phyloP scores from a whole-genome alignment of 1,140 invertebrate genomes.

The Drosophila guanche region DNA sequence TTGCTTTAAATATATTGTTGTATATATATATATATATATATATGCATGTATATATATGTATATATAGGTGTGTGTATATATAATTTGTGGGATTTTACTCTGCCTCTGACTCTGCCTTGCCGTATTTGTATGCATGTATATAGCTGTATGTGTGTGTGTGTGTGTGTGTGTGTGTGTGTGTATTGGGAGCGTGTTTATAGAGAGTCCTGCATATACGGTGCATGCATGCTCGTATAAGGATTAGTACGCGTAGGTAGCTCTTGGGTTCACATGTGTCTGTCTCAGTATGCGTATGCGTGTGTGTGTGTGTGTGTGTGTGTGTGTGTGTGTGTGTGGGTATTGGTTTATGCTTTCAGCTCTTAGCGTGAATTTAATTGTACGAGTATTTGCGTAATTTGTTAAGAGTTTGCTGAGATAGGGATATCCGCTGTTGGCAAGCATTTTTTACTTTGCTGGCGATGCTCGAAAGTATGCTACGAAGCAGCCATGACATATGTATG shows the following conservation, averaged over 20 bases:
- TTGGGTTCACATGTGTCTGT: constrained; percentile 69
- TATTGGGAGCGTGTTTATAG: constrained; percentile 18
- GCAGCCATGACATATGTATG: constrained; percentile 34
- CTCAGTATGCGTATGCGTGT: constrained; percentile 29
- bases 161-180: constrained; percentile 18
- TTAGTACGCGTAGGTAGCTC: constrained; percentile 81
- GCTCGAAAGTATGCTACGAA: constrained; percentile 50
- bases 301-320: constrained; percentile 19
- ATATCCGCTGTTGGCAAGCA: constrained; percentile 31
- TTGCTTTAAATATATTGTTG: constrained; percentile 74
- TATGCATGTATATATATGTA: constrained; percentile 28
- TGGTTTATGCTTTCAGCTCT: constrained; percentile 11
- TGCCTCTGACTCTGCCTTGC: constrained; percentile 25
- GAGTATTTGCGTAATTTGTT: constrained; percentile 2
- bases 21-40: constrained; percentile 72
- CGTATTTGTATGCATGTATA: constrained; percentile 35
- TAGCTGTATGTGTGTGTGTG: constrained; percentile 41
- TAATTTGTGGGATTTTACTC: constrained; percentile 48
- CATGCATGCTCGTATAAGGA: constrained; percentile 63
- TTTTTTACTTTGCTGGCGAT: constrained; percentile 1
- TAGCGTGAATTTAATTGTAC: constrained; percentile 16
- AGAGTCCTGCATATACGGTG: constrained; percentile 38
- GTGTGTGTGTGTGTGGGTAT: constrained; percentile 15
- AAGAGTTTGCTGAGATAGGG: constrained; percentile 8
- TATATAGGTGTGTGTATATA: constrained; percentile 49